These are phyloP conservation scores for Thunnus albacares DNA, from an alignment of 2,797 vertebrate genomes.

Conservation along the genomic window DNA sequence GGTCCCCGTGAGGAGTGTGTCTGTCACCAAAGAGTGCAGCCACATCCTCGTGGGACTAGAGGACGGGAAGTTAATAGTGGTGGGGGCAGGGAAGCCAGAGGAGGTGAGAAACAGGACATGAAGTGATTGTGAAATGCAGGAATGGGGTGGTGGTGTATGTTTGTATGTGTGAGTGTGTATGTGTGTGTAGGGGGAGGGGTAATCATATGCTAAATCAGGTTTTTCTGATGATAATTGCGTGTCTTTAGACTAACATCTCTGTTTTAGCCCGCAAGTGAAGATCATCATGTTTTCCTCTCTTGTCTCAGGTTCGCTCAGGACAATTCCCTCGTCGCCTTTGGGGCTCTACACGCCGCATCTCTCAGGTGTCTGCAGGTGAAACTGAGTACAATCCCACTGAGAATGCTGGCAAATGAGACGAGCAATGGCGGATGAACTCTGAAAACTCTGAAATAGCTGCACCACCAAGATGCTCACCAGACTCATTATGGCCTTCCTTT, in stretches of 20 bases:
- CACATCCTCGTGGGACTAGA: slow-evolving; percentile 96
- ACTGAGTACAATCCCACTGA: slow-evolving; percentile 92
- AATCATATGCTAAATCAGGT: slow-evolving; percentile 56
- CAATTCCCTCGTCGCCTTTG: slow-evolving; percentile 92
- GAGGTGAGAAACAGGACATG: slow-evolving; percentile 87
- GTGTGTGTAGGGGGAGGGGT: background rate
- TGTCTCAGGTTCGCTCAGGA: slow-evolving; percentile 90
- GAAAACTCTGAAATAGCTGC: slow-evolving; percentile 2
- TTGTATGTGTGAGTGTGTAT: slow-evolving; percentile 12
- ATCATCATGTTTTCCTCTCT: slow-evolving; percentile 41
- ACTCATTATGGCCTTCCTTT: slow-evolving; percentile 48
- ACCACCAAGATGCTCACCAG: background rate
- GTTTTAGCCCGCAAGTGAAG: slow-evolving; percentile 41
- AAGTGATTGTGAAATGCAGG: slow-evolving; percentile 38
- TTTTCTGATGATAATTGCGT: slow-evolving; percentile 70
- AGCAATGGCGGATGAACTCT: slow-evolving; percentile 16
- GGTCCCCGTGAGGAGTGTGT: slow-evolving; percentile 92
- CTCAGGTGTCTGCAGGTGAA: slow-evolving; percentile 94
- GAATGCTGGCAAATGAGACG: slow-evolving; percentile 77
- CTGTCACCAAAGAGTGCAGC: slow-evolving; percentile 95
- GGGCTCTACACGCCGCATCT: slow-evolving; percentile 93
- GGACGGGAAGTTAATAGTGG: slow-evolving; percentile 96
- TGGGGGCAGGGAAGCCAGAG: slow-evolving; percentile 94
- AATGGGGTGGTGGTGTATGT: slow-evolving; percentile 22
- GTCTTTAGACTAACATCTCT: slow-evolving; percentile 30